Base-by-base conservation (phyloP, 2,888 invertebrate genomes). In the Drosophila macrothrix region DNA sequence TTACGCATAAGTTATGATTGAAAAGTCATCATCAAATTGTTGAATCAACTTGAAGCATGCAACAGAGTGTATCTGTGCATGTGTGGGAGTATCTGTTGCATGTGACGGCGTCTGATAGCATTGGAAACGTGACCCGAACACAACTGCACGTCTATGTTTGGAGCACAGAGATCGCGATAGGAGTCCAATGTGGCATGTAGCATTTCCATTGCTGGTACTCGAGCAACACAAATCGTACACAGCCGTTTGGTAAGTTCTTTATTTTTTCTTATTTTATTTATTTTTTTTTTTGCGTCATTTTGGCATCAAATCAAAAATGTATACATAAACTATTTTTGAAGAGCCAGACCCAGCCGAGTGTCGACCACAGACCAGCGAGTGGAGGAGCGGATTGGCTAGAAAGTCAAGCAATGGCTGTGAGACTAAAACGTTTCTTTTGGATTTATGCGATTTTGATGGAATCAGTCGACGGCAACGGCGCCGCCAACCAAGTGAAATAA, bases 361-460 rank as follows among this genome's bases (percentile, higher is more conserved):
- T 22, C 14, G 25, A 16, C 33, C 12, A 16, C 35, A 10, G 55
- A 7, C 28, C n/a, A 16, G 16, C 60, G 9, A 5, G 60, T 2
- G 33, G 19, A 25, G 59, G 37, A 25, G 28, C 28, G 69, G 63
- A 65, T 79, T 69, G 63, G 58, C 61, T 65, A 52, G 63, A 64
- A 72, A 55, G 25, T 37, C 37, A 33, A 12, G 62, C 74, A 59
- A 66, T 56, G 78, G 67, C 81, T 75, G 78, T 16, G 73, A 72
- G 73, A 83, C 84, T 76, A 81, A 86, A 86, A 76, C 89, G 84
- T 86, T 88, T 78, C 75, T 75, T 77, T 88, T 88, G 88, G 83
- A 86, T 90, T 86, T 88, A 90, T 86, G 83, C 75, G 88, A 88
- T 88, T 86, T 86, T 90, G 83, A 88, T 86, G 86, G 88, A 90